Base-by-base conservation (phyloP, 1,140 invertebrate species). In the Eufriesea mexicana region DNA sequence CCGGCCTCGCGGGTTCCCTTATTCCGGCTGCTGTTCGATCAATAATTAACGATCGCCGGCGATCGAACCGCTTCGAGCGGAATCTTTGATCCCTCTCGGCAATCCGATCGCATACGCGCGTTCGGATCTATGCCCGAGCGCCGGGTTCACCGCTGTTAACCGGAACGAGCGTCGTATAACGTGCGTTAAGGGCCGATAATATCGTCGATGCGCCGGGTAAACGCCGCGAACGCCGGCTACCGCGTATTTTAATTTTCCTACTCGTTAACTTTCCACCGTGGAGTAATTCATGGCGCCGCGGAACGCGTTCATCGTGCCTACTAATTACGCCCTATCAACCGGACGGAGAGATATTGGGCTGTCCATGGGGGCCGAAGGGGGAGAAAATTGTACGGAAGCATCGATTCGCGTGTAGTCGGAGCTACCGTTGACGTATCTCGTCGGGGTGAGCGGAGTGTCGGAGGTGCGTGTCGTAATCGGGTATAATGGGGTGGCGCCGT, bases 11-110 rank as follows among this genome's bases (percentile, higher is more conserved):
- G 5, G 23, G 51, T 64, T 51, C 49, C 64, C 74, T 76, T 67
- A 77, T 70, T 68, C 54, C 54, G n/a, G 45, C 64, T 16, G 80
- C 62, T 61, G 66, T 77, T 83, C 80, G 74, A 83, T 83, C 80
- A 78, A 83, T 83, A 83, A 83, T 83, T 83, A 83, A 83, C 80
- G 80, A 82, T 82, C 80, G 73, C 42, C 25, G 51, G 20, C 49
- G 80, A 83, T 83, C 80, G 74, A 25, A 62, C 55, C 47, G 28
- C 54, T 18, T 23, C 45, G 28, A 18, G 73, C 80, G 80, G 80
- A 83, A 83, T 83, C 80, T 83, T 83, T 83, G 80, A 83, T 83
- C 80, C 74, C 18, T 28, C 47, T 35, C n/a, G 57, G 74, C 61
- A 62, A 70, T 62, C 73, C 64, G 74, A 83, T 83, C 74, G 80